Base-by-base conservation (phyloP, 37 sponge, comb jelly and placozoan genomes). In the Halichondria panicea region DNA sequence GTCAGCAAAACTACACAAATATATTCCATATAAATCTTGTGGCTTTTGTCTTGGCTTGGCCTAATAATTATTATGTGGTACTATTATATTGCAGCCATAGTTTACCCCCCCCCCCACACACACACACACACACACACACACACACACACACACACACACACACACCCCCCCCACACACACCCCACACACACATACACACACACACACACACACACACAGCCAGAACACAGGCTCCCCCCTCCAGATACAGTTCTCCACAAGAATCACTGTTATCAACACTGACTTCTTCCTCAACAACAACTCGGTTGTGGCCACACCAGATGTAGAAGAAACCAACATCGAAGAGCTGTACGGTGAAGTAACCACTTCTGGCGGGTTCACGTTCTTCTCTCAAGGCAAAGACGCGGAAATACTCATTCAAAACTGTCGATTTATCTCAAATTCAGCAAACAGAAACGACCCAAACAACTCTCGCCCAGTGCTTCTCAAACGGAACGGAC, bases 401-500 rank as follows among this genome's bases (percentile, higher is more conserved):
- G n/a, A 52, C 6, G 8, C 6, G 7, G 50, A 65, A 3, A 39
- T 87, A 18, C 11, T 61, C 1, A 77, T 91, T 36, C 22, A 50
- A 22, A 64, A 86, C 50, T 91, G 91, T 67, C 19, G 21, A 12
- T 91, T 91, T 53, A 28, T n/a, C 1, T 22, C 63, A 36, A 91
- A 91, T 54, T 12, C 63, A 0, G 79, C 83, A 0, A 82, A 57
- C 55, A 44, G 44, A 6, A 85, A 86, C 31, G 66, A 72, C 19
- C 18, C 13, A 22, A 78, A 77, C 46, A 69, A 70, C 48, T 53
- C 77, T 2, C 55, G 83, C 0, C 91, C 91, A 32, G 83, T 91
- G 3, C 70, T 91, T 1, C 68, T 86, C 56, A 81, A 86, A 59
- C 25, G 65, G 55, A 78, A 81, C 19, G 91, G 91, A 27, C 91